Evolutionary conservation across 30 jellyfish, hydroid and myxozoan genomes (phyloP).

Genomic region (Catostylus mosaicus): DNA sequence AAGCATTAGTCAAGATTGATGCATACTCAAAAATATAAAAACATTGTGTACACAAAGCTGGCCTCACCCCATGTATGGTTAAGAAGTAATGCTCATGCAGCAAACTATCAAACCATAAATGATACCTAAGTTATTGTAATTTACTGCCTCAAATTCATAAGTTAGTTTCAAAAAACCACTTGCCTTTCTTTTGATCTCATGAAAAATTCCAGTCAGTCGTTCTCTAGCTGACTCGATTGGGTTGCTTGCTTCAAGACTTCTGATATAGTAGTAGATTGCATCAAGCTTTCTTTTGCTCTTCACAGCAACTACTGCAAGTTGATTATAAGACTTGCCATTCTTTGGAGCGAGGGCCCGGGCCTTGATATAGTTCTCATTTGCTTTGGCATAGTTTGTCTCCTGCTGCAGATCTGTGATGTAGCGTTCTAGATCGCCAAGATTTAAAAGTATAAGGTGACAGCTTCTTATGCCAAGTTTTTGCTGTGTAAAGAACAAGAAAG

Average conservation of each 20-base stretch:
- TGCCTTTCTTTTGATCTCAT: conserved; percentile 92
- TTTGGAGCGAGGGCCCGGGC: conserved; percentile 92
- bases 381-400: conserved; percentile 70
- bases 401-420: conserved; percentile 82
- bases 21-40: too few relatives aligned
- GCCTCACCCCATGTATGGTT: too few relatives aligned
- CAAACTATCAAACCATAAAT: too few relatives aligned
- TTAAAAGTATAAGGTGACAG: conserved; percentile 80
- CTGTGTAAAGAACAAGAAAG: conserved; percentile 30
- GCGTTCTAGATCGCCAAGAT: conserved; percentile 91
- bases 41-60: too few relatives aligned
- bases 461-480: conserved; percentile 87
- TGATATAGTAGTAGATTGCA: conserved; percentile 84
- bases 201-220: conserved; percentile 86
- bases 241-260: conserved; percentile 92
- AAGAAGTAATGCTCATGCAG: too few relatives aligned
- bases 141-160: too few relatives aligned
- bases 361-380: conserved; percentile 66
- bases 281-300: conserved; percentile 85
- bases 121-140: too few relatives aligned
- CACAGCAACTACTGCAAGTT: conserved; percentile 92
- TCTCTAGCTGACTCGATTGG: conserved; percentile 96
- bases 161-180: too few relatives aligned
- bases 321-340: conserved; percentile 96
- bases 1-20: too few relatives aligned